These are phyloP conservation scores for Aplocera efformata DNA, from an alignment of 2,888 invertebrate species.

Conservation along the genomic window DNA sequence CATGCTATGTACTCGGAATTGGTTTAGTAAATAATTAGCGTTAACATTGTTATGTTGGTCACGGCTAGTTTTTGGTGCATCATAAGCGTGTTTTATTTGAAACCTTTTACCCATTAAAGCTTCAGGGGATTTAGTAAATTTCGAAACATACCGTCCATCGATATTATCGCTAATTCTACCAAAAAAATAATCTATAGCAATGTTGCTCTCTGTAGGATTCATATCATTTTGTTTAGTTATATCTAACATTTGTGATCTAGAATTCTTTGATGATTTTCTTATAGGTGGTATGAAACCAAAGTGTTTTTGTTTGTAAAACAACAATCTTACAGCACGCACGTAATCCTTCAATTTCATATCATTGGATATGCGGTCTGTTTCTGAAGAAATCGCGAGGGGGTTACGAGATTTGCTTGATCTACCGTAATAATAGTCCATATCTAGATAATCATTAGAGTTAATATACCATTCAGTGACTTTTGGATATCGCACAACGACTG, in stretches of 20 bases:
- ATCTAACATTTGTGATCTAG: slow-evolving; percentile 1
- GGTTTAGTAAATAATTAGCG: no score
- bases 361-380: slow-evolving; percentile 9
- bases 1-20: no score
- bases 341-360: slow-evolving; percentile 28
- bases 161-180: slow-evolving; percentile 22
- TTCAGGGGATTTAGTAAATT: no score
- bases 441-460: slow-evolving; percentile 42
- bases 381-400: background rate
- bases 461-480: slow-evolving; percentile 23
- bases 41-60: no score
- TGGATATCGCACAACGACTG: slow-evolving; percentile 3
- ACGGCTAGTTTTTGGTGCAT: no score
- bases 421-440: slow-evolving; percentile 42
- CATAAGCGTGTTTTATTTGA: no score
- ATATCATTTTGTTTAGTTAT: background rate
- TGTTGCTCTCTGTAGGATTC: slow-evolving; percentile 8
- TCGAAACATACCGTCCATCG: background rate
- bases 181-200: slow-evolving; percentile 38
- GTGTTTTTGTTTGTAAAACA: slow-evolving; percentile 31
- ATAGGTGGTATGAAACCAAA: slow-evolving; percentile 21
- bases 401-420: no score
- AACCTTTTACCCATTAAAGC: no score
- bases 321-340: slow-evolving; percentile 36
- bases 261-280: background rate